Conservation (phyloP, 2,888 invertebrate species). For the Eumacrocentrus americanus region DNA sequence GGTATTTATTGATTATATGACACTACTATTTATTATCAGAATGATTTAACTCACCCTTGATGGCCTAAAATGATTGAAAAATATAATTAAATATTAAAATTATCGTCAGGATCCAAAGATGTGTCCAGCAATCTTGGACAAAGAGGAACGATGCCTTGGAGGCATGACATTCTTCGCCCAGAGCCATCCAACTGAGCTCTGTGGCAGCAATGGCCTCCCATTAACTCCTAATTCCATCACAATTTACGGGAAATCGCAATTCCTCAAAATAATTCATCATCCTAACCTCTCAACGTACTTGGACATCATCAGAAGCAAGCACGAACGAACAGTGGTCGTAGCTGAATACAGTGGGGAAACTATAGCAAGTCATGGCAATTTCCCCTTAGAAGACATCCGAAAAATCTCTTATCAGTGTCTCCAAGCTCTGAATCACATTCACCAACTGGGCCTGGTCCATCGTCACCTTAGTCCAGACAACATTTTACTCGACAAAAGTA, state of each 20-base stretch:
- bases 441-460: slow-evolving; percentile 75
- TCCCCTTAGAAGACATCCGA: slow-evolving; percentile 65
- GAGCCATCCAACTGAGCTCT: slow-evolving; percentile 86
- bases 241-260: slow-evolving; percentile 87
- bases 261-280: slow-evolving; percentile 79
- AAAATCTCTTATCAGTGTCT: slow-evolving; percentile 77
- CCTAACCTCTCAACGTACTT: slow-evolving; percentile 87
- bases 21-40: too few species aligned
- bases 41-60: too few species aligned
- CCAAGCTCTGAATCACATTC: slow-evolving; percentile 74
- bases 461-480: slow-evolving; percentile 83
- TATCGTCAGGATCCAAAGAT: too few species aligned
- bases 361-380: slow-evolving; percentile 64
- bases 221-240: slow-evolving; percentile 95
- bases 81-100: too few species aligned
- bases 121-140: slow-evolving; percentile 60
- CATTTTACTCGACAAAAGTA: slow-evolving; percentile 75
- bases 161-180: slow-evolving; percentile 91
- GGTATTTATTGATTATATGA: too few species aligned
- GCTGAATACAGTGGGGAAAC: slow-evolving; percentile 78
- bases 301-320: slow-evolving; percentile 90
- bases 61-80: too few species aligned
- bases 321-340: slow-evolving; percentile 85
- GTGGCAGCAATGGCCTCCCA: slow-evolving; percentile 95
- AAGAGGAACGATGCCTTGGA: slow-evolving; percentile 71